Conservation (phyloP, 2,888 invertebrate genomes). For the Leucophora obtusa region DNA sequence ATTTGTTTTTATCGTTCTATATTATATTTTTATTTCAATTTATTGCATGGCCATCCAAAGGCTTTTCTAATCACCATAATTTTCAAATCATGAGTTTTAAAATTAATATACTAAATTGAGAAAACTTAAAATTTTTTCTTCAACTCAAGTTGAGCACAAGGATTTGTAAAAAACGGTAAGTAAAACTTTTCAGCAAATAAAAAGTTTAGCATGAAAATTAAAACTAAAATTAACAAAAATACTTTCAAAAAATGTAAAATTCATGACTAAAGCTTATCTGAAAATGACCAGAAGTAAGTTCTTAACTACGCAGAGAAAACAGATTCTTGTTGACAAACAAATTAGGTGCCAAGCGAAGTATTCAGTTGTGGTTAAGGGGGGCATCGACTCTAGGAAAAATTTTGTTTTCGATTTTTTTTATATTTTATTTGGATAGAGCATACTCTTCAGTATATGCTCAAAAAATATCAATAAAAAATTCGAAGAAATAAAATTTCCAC, state of each 20-base stretch:
- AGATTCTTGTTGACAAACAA: no score
- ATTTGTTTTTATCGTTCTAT: background rate
- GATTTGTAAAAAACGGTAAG: slow-evolving; percentile 48
- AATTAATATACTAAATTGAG: slow-evolving; percentile 19
- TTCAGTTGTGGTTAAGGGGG: no score
- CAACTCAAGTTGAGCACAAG: slow-evolving; percentile 50
- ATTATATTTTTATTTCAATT: slow-evolving; percentile 10
- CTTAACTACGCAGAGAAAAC: no score
- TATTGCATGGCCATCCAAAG: slow-evolving; percentile 36
- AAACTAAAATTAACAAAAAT: background rate
- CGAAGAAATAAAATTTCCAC: no score
- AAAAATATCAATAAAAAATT: no score
- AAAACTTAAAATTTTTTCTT: slow-evolving; percentile 16
- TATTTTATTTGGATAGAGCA: no score
- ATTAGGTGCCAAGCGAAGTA: no score
- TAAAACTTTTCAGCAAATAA: background rate
- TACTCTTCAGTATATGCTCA: no score
- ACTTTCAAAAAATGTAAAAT: background rate
- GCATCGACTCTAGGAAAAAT: no score
- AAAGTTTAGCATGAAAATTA: background rate
- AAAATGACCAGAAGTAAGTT: no score
- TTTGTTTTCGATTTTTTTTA: no score
- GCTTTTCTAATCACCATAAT: background rate
- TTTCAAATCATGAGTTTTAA: background rate
- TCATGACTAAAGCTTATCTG: no score